phyloP scores from a whole-genome alignment of 2,888 invertebrate species.

The Hydropsyche betteni region DNA sequence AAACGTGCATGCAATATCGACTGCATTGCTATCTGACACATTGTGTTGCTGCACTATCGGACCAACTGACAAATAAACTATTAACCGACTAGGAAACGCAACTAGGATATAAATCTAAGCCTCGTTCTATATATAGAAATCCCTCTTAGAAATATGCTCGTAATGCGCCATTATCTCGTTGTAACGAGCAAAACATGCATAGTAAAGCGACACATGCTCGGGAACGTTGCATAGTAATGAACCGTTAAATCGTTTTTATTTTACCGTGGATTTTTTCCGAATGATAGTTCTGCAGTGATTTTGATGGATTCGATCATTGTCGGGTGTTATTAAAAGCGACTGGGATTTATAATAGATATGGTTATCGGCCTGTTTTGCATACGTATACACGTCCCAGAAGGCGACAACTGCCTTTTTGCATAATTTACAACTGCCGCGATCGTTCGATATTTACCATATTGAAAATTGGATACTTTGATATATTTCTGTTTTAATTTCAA shows the following conservation, averaged over 20 bases:
- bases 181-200: constrained; percentile 15
- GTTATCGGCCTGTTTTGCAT: constrained; percentile 20
- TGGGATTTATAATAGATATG: constrained; percentile 24
- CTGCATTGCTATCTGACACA: constrained; percentile 39
- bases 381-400: constrained; percentile 17
- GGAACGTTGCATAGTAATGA: too few species aligned
- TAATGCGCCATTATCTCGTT: constrained; percentile 11
- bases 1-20: constrained; percentile 34
- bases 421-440: constrained; percentile 22
- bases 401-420: constrained; percentile 27
- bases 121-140: constrained; percentile 7
- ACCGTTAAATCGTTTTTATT: constrained; percentile 13
- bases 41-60: constrained; percentile 32
- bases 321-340: constrained; percentile 18
- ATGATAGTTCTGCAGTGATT: constrained; percentile 2
- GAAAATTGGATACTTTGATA: constrained; percentile 7
- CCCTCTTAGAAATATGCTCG: constrained; percentile 19
- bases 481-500: too few species aligned
- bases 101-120: constrained; percentile 23
- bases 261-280: not conserved
- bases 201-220: not conserved
- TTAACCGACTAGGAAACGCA: constrained; percentile 24
- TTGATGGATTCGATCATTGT: constrained; percentile 5
- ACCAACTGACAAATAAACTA: constrained; percentile 31
- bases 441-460: constrained; percentile 16